Conservation (phyloP, 2,113 vertebrate species). For the Lycocorax pyrrhopterus region DNA sequence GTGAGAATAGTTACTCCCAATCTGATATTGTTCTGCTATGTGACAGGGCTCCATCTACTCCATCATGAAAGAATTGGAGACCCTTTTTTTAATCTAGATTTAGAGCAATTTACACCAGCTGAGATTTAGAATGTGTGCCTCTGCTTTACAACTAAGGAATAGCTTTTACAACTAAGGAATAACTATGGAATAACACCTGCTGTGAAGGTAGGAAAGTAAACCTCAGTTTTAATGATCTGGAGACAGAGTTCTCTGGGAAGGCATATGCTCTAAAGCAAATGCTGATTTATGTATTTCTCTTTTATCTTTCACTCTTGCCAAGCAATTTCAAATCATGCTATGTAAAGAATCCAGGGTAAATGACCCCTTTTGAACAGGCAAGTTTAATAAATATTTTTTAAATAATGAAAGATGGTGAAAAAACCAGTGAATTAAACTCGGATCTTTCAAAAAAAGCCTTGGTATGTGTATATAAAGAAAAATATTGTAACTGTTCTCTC, state of each 20-base stretch:
- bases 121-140: neutral
- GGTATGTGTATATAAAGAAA: neutral
- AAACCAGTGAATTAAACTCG: conserved; percentile 33
- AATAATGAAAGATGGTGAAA: conserved; percentile 19
- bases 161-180: neutral
- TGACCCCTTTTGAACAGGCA: neutral
- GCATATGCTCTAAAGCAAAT: neutral
- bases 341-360: neutral
- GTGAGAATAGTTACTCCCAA: neutral
- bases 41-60: neutral
- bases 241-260: neutral
- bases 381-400: conserved; percentile 38
- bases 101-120: neutral
- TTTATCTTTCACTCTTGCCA: neutral
- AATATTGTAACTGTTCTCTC: neutral
- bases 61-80: neutral
- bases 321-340: neutral
- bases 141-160: neutral
- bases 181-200: neutral
- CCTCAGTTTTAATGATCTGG: neutral
- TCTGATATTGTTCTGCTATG: neutral
- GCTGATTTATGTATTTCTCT: neutral
- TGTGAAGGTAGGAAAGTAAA: neutral
- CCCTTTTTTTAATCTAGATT: neutral
- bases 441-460: conserved; percentile 19